A percentile compares a stretch with the other conserved stretches of the same genome.
Evolutionary conservation across 2,797 vertebrate genomes (phyloP).

Genomic region (Phrynocephalus vlangalii): DNA sequence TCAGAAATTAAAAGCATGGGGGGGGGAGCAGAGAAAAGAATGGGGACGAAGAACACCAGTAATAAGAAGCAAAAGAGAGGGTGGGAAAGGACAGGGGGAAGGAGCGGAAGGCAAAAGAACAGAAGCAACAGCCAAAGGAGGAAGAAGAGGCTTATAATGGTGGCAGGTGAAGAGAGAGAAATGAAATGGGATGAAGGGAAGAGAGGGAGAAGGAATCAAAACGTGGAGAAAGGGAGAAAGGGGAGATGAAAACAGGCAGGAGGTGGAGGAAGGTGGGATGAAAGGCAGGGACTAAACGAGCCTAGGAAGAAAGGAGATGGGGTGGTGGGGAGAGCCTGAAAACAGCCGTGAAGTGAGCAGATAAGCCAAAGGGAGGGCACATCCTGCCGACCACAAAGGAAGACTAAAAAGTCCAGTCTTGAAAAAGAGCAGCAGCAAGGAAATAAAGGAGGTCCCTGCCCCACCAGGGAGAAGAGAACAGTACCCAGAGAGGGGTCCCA

Average conservation of each 20-base stretch:
- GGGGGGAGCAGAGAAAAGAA: constrained; percentile 36
- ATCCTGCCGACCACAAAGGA: not conserved
- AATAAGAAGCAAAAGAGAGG: constrained; percentile 29
- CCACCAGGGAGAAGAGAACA: not conserved
- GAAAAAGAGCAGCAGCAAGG: no score
- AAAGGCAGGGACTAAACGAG: not conserved
- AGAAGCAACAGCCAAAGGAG: not conserved
- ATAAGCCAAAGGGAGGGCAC: not conserved
- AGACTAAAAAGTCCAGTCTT: not conserved
- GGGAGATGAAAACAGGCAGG: not conserved
- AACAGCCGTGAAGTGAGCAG: not conserved
- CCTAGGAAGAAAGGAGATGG: not conserved
- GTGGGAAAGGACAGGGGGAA: not conserved
- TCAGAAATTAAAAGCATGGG: constrained; percentile 75
- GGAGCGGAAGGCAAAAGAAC: not conserved
- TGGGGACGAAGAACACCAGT: not conserved
- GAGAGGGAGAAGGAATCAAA: not conserved
- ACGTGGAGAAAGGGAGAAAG: fast-evolving
- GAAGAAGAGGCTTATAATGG: not conserved
- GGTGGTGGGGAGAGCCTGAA: not conserved
- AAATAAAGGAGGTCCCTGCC: not conserved
- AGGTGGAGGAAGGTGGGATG: not conserved
- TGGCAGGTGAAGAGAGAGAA: not conserved
- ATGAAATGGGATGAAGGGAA: no score
- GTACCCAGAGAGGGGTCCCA: constrained; percentile 37